Conservation (phyloP, 2,797 vertebrate species). For the Furcifer pardalis region DNA sequence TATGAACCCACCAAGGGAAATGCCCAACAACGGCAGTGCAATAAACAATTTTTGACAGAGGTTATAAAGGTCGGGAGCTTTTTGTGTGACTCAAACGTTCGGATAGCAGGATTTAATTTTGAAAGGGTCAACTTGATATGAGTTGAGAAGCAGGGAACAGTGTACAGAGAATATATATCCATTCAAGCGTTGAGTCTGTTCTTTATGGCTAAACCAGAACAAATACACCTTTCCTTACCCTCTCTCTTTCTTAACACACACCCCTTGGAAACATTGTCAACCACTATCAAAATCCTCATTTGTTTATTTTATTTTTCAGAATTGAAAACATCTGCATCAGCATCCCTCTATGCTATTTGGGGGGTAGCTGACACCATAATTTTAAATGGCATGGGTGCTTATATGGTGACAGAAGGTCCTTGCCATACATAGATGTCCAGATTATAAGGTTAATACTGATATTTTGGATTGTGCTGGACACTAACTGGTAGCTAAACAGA, state of each 20-base stretch:
- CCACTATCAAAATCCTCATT: not conserved
- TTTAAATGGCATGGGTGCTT: not conserved
- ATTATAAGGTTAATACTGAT: no score
- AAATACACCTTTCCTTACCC: not conserved
- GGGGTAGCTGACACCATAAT: not conserved
- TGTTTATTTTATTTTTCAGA: not conserved
- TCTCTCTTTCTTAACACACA: not conserved
- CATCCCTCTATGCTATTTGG: not conserved
- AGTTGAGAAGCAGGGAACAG: slow-evolving; percentile 25
- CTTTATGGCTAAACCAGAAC: not conserved
- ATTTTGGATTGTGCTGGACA: not conserved
- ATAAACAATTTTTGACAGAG: slow-evolving; percentile 74
- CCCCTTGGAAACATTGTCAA: not conserved
- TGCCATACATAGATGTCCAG: not conserved
- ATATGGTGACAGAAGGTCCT: not conserved
- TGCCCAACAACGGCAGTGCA: slow-evolving; percentile 56
- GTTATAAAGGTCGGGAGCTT: slow-evolving; percentile 62
- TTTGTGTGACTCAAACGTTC: slow-evolving; percentile 59
- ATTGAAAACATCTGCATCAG: not conserved
- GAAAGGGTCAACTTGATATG: slow-evolving; percentile 43
- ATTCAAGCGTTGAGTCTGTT: not conserved
- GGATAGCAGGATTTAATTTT: slow-evolving; percentile 63
- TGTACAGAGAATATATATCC: slow-evolving; percentile 8
- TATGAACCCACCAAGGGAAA: slow-evolving; percentile 53
- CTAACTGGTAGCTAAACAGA: not conserved